Evolutionary conservation across 1,140 invertebrate species (phyloP).

Genomic region (Pseudobourletiella spinata): DNA sequence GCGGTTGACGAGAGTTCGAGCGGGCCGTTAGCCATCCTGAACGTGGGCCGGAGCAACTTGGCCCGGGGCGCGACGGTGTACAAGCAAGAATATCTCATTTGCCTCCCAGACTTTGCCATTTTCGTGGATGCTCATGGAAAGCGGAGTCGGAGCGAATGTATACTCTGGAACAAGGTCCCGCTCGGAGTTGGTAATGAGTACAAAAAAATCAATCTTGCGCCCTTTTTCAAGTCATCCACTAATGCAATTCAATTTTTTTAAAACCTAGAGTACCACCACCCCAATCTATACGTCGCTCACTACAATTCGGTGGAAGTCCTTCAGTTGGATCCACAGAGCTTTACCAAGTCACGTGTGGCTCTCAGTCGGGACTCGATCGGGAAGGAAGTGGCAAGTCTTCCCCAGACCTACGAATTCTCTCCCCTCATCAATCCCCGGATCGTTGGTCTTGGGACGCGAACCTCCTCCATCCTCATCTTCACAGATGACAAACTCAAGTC

Average conservation of each 20-base stretch:
- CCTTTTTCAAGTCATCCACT: too few species aligned
- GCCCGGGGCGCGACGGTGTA: not conserved
- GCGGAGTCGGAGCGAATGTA: conserved; percentile 62
- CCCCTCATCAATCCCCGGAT: not conserved
- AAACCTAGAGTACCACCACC: conserved; percentile 58
- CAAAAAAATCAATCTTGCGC: too few species aligned
- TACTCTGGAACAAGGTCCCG: conserved; percentile 73
- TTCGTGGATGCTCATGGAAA: conserved; percentile 75
- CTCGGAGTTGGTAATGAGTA: conserved; percentile 54
- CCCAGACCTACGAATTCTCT: conserved; percentile 8
- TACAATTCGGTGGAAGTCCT: conserved; percentile 58
- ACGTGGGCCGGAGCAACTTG: conserved; percentile 27
- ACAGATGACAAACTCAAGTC: not conserved
- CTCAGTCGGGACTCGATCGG: not conserved
- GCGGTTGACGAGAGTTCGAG: conserved; percentile 44
- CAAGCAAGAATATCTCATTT: conserved; percentile 63
- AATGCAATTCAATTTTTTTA: too few species aligned
- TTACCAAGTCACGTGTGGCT: conserved; percentile 11
- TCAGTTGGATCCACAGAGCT: conserved; percentile 39
- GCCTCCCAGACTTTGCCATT: conserved; percentile 76
- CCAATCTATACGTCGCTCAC: conserved; percentile 68
- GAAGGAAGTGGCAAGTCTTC: conserved; percentile 1
- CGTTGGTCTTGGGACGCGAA: not conserved
- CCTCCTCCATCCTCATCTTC: not conserved
- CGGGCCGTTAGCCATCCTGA: conserved; percentile 43